Evolutionary conservation across 2,888 invertebrate species (phyloP).

Genomic region (Biston betularia): DNA sequence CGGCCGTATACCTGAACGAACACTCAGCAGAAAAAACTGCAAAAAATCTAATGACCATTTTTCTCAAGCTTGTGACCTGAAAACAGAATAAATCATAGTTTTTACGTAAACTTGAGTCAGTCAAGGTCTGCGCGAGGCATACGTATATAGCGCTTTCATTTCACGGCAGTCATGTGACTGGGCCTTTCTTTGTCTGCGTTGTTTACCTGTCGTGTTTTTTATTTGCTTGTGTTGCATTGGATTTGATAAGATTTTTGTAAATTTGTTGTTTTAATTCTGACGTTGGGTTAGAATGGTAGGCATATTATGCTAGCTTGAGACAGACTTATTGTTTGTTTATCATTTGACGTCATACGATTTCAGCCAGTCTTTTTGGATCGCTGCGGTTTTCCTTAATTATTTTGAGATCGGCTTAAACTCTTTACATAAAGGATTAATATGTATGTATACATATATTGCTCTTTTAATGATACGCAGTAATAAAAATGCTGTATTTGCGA

Average conservation of each 20-base stretch:
- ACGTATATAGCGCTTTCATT: constrained; percentile 24
- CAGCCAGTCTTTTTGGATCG: neutral
- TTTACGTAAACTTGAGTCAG: constrained; percentile 15
- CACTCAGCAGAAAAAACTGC: neutral
- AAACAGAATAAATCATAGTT: neutral
- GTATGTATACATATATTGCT: too few relatives aligned
- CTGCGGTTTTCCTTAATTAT: neutral
- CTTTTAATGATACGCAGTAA: too few relatives aligned
- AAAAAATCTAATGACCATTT: constrained; percentile 25
- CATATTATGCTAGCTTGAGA: too few relatives aligned
- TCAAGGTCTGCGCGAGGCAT: constrained; percentile 28
- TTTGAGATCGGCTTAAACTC: neutral
- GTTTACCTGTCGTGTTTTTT: constrained; percentile 16
- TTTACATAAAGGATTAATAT: too few relatives aligned
- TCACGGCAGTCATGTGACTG: constrained; percentile 31
- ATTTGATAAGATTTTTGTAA: too few relatives aligned
- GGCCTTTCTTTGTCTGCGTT: constrained; percentile 25
- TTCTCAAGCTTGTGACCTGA: constrained; percentile 28
- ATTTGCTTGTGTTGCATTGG: too few relatives aligned
- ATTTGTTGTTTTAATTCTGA: too few relatives aligned
- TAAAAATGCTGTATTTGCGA: too few relatives aligned
- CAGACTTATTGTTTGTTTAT: too few relatives aligned
- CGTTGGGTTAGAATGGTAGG: too few relatives aligned
- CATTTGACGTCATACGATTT: neutral
- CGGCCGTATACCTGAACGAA: neutral